Percentiles rank a stretch among this genome's conserved stretches.
These are phyloP conservation scores for Paracanthobrama guichenoti DNA, from an alignment of 2,113 vertebrate genomes.

Conservation along the genomic window DNA sequence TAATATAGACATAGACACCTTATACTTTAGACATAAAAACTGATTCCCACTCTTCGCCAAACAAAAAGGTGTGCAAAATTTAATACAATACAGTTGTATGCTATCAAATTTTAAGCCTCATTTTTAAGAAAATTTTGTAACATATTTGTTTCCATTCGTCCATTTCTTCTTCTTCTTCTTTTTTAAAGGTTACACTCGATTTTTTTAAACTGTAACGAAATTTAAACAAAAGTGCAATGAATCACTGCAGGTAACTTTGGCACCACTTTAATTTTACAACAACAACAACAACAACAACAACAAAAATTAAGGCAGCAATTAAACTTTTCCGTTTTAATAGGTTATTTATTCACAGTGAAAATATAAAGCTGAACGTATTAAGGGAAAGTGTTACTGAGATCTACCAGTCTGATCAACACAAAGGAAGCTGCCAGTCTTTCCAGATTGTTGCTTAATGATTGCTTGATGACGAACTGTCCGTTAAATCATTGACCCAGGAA, in stretches of 20 bases:
- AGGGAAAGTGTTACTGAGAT: background rate
- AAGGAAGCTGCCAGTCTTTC: background rate
- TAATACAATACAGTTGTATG: background rate
- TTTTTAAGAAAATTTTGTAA: background rate
- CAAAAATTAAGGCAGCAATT: background rate
- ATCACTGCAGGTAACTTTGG: slow-evolving; percentile 20
- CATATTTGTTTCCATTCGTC: background rate
- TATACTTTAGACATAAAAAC: background rate
- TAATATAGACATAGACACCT: background rate
- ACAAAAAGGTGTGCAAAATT: background rate
- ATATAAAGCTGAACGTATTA: background rate
- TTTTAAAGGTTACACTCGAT: background rate
- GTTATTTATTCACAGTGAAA: background rate
- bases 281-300: no score
- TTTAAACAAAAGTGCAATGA: slow-evolving; percentile 3
- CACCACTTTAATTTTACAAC: background rate
- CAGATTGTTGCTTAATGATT: background rate
- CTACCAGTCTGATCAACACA: background rate
- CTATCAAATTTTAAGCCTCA: background rate
- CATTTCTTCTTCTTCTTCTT: background rate
- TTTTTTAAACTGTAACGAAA: background rate
- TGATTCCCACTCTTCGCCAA: background rate
- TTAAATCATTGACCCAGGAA: background rate
- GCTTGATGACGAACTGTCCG: no score
- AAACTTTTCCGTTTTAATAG: background rate